Percentiles rank a stretch among this genome's conserved stretches.
phyloP scores from a whole-genome alignment of 2,888 invertebrate species.

The Polydrusus tereticollis region DNA sequence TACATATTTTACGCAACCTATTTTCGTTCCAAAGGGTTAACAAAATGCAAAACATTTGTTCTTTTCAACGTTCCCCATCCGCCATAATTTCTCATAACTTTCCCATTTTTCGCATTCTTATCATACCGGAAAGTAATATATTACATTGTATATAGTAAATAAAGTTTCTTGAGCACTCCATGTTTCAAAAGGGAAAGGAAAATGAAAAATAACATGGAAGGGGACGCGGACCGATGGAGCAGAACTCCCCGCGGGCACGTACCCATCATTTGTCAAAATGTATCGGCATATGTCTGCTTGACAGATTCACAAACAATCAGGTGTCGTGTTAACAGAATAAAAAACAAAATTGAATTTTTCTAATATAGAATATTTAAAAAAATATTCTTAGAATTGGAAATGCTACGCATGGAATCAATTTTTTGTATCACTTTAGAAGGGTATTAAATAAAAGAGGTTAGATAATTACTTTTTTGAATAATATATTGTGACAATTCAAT shows the following conservation, averaged over 20 bases:
- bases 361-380: not conserved
- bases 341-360: not conserved
- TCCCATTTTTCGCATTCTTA: constrained; percentile 27
- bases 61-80: constrained; percentile 27
- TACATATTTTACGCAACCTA: no score
- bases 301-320: constrained; percentile 36
- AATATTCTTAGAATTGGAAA: not conserved
- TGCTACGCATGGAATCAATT: no score
- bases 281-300: constrained; percentile 39
- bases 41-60: constrained; percentile 26
- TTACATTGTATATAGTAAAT: constrained; percentile 25
- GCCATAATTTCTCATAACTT: constrained; percentile 26
- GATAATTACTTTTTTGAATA: no score
- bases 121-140: constrained; percentile 19
- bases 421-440: no score
- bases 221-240: constrained; percentile 7
- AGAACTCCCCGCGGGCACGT: constrained; percentile 33
- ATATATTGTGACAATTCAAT: no score
- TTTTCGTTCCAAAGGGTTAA: no score
- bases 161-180: constrained; percentile 23
- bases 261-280: constrained; percentile 40
- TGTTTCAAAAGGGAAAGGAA: constrained; percentile 21
- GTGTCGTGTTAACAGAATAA: constrained; percentile 12
- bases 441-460: no score
- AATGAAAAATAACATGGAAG: constrained; percentile 15